These are phyloP conservation scores for Dynastes tityus DNA, from an alignment of 2,888 invertebrate species.

Conservation along the genomic window DNA sequence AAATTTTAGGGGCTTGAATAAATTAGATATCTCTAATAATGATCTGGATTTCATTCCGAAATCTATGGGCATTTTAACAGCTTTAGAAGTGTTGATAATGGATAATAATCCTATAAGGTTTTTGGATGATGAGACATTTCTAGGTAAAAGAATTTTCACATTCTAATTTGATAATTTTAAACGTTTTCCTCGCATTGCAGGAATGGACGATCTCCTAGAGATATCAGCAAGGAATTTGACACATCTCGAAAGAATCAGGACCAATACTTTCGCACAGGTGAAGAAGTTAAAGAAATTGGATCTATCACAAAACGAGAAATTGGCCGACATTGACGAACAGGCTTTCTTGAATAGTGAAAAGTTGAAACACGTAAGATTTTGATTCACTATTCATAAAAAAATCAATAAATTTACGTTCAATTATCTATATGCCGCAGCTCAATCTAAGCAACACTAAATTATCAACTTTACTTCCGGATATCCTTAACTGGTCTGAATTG, in stretches of 20 bases:
- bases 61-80: slow-evolving; percentile 73
- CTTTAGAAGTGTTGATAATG: slow-evolving; percentile 74
- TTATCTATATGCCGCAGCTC: slow-evolving; percentile 69
- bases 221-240: slow-evolving; percentile 77
- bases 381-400: neutral
- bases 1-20: slow-evolving; percentile 71
- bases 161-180: slow-evolving; percentile 11
- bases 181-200: slow-evolving; percentile 64
- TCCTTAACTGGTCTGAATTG: slow-evolving; percentile 74
- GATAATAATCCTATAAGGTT: slow-evolving; percentile 76
- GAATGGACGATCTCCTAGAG: slow-evolving; percentile 73
- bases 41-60: slow-evolving; percentile 75
- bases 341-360: slow-evolving; percentile 74
- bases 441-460: slow-evolving; percentile 78
- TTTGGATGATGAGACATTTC: slow-evolving; percentile 75
- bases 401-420: neutral
- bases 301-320: slow-evolving; percentile 62
- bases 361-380: slow-evolving; percentile 72
- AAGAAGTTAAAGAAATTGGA: slow-evolving; percentile 62
- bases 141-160: slow-evolving; percentile 68
- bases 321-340: slow-evolving; percentile 73
- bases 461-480: slow-evolving; percentile 72
- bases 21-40: slow-evolving; percentile 77
- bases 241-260: slow-evolving; percentile 72
- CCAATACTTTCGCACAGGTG: slow-evolving; percentile 64